Percentiles rank a stretch among this genome's conserved stretches.
Evolutionary conservation across 2,888 invertebrate genomes (phyloP).

Genomic region (Druceiella hillmani): DNA sequence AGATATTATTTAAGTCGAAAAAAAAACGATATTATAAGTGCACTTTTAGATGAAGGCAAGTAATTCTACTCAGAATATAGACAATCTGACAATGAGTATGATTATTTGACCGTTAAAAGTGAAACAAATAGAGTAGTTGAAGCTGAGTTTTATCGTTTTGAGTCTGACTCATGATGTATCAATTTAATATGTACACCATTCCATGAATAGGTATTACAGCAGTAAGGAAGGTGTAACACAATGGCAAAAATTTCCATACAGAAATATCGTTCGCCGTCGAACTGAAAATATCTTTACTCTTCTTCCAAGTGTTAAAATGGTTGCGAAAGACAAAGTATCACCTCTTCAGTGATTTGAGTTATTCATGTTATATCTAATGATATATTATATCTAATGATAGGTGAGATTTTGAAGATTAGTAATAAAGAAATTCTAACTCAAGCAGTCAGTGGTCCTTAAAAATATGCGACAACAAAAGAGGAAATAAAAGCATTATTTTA

Average conservation of each 20-base stretch:
- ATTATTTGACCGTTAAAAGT: conserved; percentile 20
- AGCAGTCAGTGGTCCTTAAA: not conserved
- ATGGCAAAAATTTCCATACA: too few species aligned
- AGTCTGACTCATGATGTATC: not conserved
- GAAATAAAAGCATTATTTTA: not conserved
- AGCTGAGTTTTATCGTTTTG: not conserved
- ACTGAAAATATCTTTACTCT: not conserved
- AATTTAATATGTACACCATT: not conserved
- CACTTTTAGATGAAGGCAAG: too few species aligned
- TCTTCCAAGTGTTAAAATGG: not conserved
- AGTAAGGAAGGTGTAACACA: not conserved
- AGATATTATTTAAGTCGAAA: too few species aligned
- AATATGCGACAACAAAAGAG: not conserved
- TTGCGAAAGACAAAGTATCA: not conserved
- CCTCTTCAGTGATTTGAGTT: conserved; percentile 1
- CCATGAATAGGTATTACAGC: not conserved
- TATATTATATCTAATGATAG: not conserved
- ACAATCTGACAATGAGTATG: too few species aligned
- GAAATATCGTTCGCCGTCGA: not conserved
- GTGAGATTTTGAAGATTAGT: not conserved
- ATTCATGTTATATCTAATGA: too few species aligned
- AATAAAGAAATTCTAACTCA: not conserved
- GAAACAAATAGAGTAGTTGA: conserved; percentile 16
- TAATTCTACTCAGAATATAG: too few species aligned
- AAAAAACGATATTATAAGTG: too few species aligned